phyloP scores from a whole-genome alignment of 1,140 invertebrate species.

The Zophobas atratus region DNA sequence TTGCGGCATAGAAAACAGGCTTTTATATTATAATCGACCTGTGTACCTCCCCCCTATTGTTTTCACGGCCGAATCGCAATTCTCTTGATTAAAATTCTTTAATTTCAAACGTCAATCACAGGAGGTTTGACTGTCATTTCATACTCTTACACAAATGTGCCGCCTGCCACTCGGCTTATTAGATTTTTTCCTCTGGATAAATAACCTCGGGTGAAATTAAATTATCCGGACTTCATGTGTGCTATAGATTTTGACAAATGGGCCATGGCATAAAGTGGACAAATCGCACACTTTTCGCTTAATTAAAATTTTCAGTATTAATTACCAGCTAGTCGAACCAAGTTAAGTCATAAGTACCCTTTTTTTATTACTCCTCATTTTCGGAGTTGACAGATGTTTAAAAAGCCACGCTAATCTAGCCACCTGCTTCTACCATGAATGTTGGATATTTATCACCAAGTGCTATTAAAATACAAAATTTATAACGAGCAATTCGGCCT shows the following conservation, averaged over 20 bases:
- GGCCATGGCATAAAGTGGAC: background rate
- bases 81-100: constrained; percentile 57
- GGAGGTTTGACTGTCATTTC: constrained; percentile 39
- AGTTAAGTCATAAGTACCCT: background rate
- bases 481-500: too few species aligned
- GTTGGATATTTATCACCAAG: too few species aligned
- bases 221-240: constrained; percentile 21
- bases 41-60: constrained; percentile 44
- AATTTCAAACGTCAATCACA: constrained; percentile 56
- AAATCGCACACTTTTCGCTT: too few species aligned
- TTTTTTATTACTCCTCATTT: too few species aligned
- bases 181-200: constrained; percentile 38
- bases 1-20: constrained; percentile 34
- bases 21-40: constrained; percentile 47
- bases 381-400: too few species aligned
- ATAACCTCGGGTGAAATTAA: constrained; percentile 18
- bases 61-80: constrained; percentile 45
- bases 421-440: too few species aligned
- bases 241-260: constrained; percentile 17
- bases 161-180: constrained; percentile 38
- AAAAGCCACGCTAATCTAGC: too few species aligned
- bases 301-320: background rate
- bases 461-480: too few species aligned
- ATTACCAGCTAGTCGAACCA: background rate
- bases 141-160: constrained; percentile 32